Evolutionary conservation across 1,140 invertebrate genomes (phyloP).

Genomic region (Lepidurus arcticus): DNA sequence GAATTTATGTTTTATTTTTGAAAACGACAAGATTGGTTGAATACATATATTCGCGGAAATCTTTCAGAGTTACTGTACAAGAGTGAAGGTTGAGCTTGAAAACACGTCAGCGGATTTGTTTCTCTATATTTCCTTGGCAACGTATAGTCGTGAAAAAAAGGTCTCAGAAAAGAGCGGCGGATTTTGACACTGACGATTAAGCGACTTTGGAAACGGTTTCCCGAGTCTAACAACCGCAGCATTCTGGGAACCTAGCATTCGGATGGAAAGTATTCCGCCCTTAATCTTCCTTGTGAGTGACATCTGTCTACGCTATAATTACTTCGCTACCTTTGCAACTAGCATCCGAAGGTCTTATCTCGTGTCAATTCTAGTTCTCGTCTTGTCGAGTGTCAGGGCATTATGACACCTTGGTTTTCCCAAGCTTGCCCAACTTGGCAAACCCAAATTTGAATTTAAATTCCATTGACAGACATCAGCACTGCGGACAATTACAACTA

Average conservation of each 20-base stretch:
- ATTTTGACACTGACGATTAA: background rate
- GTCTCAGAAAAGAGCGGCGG: background rate
- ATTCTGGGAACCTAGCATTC: background rate
- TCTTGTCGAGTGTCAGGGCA: background rate
- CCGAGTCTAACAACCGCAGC: background rate
- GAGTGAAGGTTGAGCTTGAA: too few species aligned
- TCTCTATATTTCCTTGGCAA: too few species aligned
- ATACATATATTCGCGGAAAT: too few species aligned
- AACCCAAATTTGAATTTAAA: background rate
- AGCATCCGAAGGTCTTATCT: too few species aligned
- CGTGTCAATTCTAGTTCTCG: background rate
- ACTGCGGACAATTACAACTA: background rate
- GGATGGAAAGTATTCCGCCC: background rate
- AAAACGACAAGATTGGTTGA: too few species aligned
- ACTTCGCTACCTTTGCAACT: background rate
- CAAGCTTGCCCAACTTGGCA: background rate
- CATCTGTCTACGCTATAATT: slow-evolving; percentile 15
- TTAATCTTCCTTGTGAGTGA: background rate
- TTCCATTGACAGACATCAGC: background rate
- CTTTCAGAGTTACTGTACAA: too few species aligned
- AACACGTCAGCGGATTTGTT: too few species aligned
- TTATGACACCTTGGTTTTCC: background rate
- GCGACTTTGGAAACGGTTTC: background rate
- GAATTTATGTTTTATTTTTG: too few species aligned
- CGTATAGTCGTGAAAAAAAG: background rate